A percentile compares a stretch with the other conserved stretches of the same genome.
These are phyloP conservation scores for Athene noctua DNA, from an alignment of 2,113 vertebrate species.

Conservation along the genomic window DNA sequence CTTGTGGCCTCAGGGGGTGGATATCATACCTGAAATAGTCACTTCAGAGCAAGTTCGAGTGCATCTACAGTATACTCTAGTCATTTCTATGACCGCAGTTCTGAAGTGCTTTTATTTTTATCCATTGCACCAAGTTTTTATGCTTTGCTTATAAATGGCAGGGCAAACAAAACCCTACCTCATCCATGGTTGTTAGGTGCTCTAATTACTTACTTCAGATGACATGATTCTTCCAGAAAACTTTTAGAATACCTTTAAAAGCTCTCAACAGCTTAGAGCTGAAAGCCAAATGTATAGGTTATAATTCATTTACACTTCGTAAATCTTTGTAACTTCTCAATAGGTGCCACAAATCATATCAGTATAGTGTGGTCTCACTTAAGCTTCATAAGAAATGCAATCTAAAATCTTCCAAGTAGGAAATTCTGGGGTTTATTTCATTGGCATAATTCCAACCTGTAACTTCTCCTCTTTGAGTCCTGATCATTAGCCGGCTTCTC, in stretches of 20 bases:
- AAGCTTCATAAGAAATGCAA: not conserved
- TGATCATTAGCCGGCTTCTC: not conserved
- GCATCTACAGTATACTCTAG: not conserved
- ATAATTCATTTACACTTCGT: not conserved
- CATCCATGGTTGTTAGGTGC: not conserved
- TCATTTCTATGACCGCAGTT: not conserved
- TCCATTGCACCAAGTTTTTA: not conserved
- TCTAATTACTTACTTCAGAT: not conserved
- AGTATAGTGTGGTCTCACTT: not conserved
- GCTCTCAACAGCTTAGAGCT: not conserved
- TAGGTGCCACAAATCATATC: not conserved
- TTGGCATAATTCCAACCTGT: not conserved
- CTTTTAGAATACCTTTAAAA: not conserved
- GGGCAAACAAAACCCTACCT: not conserved
- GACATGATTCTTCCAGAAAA: not conserved
- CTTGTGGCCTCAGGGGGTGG: rapidly evolving
- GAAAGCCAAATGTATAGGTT: not conserved
- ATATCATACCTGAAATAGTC: not conserved
- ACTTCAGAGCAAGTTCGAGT: not conserved
- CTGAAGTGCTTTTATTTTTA: not conserved
- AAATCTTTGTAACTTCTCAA: not conserved
- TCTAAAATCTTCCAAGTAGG: not conserved
- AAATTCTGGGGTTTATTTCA: not conserved
- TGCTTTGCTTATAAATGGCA: not conserved
- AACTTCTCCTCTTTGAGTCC: not conserved